Conservation (phyloP, 2,113 vertebrate genomes). For the Eptesicus fuscus region DNA sequence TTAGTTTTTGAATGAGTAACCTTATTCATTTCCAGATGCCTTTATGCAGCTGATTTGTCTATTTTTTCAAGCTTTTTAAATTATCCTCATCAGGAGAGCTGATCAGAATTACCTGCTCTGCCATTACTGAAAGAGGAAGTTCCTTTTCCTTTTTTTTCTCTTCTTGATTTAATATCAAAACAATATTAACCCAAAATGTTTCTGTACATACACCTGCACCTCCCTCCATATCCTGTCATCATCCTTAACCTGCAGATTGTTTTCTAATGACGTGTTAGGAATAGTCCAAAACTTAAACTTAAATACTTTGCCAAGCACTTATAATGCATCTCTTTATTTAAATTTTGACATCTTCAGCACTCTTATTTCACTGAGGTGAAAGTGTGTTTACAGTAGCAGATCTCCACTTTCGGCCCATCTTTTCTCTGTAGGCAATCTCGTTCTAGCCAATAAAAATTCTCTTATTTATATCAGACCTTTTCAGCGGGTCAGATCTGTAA, state of each 20-base stretch:
- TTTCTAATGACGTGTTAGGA: background rate
- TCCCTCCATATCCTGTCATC: background rate
- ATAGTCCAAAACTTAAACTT: background rate
- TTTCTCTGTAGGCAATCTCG: background rate
- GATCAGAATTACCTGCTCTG: background rate
- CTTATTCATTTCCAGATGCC: background rate
- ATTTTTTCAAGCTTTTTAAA: background rate
- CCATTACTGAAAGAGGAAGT: background rate
- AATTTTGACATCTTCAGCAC: background rate
- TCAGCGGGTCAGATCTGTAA: background rate
- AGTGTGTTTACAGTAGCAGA: background rate
- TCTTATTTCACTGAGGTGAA: background rate
- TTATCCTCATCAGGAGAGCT: background rate
- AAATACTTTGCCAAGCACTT: background rate
- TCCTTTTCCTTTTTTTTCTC: background rate
- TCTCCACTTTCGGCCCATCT: background rate
- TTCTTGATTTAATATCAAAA: slow-evolving; percentile 27
- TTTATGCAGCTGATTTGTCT: background rate
- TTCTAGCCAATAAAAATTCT: background rate
- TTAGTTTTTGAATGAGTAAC: background rate
- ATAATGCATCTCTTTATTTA: background rate
- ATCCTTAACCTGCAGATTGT: background rate
- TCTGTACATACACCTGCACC: background rate
- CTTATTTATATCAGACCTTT: background rate
- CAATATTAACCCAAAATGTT: background rate